Base-by-base conservation (phyloP, 1,140 invertebrate genomes). In the Leptinotarsa texana region DNA sequence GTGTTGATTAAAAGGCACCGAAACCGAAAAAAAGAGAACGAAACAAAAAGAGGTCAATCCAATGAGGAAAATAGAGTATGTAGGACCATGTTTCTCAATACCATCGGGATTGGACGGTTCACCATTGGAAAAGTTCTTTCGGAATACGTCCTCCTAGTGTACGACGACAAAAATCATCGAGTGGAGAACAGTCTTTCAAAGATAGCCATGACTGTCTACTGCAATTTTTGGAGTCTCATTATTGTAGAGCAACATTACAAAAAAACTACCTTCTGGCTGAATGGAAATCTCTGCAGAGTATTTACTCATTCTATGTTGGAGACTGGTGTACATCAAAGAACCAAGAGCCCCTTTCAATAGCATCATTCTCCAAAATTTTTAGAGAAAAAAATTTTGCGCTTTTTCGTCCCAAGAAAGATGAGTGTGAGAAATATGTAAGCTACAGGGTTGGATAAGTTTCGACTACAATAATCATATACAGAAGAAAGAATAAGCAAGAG, bases 361-460 rank as follows among this genome's bases (percentile, higher is more conserved):
- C 62, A n/a, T n/a, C 63, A 15, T 77, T 77, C 33, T 48, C 61
- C 22, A 24, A 21, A 74, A 18, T 33, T 13, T 76, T 74, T 48
- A 15, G 69, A 42, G 21, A 48, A 24, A 57, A 57, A 22, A 72
- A 71, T 18, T 22, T 77, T 11, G 24, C 67, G 1, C 63, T 77
- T 49, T 77, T 33, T 21, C 6, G 22, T n/a, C 69, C 75, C 22
- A 76, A 69, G 24, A 76, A 69, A 69, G 71, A 73, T 51, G n/a
- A 69, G 63, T 76, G 72, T 57, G 72, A 76, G 21, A 73, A n/a
- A 24, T 74, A 67, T 69, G 24, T 69, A 22, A 57, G 22, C 8
- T 74, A 65, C 51, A 69, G 63, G 21, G 47, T 22, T 15, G 18
- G 57, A 51, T 3, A 69, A 33, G 24, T 74, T 51, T 51, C 68